Percentiles rank a stretch among this genome's conserved stretches.
These are phyloP conservation scores for Bagarius yarrelli DNA, from an alignment of 2,113 vertebrate genomes.

Conservation along the genomic window DNA sequence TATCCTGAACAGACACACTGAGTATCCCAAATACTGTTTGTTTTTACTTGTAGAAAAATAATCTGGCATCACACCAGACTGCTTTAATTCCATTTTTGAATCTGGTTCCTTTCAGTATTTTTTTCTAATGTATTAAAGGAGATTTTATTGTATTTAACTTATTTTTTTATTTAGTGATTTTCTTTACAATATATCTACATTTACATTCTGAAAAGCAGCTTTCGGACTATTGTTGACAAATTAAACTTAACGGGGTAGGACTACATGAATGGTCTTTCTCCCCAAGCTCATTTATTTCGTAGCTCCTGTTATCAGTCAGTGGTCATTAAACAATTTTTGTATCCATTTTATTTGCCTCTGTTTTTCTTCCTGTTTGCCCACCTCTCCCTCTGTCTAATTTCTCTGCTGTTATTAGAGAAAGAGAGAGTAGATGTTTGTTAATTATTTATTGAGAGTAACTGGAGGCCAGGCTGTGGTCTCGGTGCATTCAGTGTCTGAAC, in stretches of 20 bases:
- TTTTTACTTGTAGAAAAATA: neutral
- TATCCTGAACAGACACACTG: neutral
- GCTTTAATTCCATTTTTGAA: neutral
- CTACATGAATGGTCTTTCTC: neutral
- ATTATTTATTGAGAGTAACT: conserved; percentile 51
- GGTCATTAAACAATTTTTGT: neutral
- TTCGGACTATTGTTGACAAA: neutral
- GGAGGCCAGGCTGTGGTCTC: conserved; percentile 42
- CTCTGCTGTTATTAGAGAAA: conserved; percentile 32
- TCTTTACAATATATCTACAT: neutral
- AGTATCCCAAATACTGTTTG: neutral
- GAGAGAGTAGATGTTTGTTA: conserved; percentile 33
- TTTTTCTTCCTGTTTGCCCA: neutral
- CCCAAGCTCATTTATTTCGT: neutral
- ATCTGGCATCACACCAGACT: neutral
- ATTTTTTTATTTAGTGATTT: too few species aligned
- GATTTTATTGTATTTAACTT: too few species aligned
- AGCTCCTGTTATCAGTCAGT: neutral
- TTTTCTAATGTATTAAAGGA: too few species aligned
- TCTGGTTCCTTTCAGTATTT: neutral
- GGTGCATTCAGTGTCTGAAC: conserved; percentile 39
- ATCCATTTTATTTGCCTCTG: neutral
- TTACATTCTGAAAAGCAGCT: neutral
- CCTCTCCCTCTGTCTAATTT: neutral
- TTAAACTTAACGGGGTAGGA: neutral